These are phyloP conservation scores for Oplegnathus fasciatus DNA, from an alignment of 2,113 vertebrate genomes.

Conservation along the genomic window DNA sequence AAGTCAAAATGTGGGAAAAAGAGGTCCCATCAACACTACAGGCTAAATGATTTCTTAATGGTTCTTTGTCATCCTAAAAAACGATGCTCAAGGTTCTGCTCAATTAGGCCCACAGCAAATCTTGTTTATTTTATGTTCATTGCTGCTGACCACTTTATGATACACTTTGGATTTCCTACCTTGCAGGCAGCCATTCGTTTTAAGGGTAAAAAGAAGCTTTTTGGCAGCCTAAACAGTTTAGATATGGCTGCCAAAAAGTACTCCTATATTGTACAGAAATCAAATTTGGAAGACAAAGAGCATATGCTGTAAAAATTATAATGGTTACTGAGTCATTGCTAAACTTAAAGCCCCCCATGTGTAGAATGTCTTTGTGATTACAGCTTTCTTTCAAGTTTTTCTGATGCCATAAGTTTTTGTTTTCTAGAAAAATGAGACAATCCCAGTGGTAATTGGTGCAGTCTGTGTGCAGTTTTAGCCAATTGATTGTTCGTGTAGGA, in stretches of 20 bases:
- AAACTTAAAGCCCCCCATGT: neutral
- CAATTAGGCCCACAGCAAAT: neutral
- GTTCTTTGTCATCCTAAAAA: too few species aligned
- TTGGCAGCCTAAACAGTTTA: constrained; percentile 5
- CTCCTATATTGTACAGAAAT: neutral
- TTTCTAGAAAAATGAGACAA: neutral
- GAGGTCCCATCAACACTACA: too few species aligned
- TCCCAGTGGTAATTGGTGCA: neutral
- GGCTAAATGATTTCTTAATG: too few species aligned
- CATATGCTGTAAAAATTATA: neutral
- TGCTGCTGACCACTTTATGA: neutral
- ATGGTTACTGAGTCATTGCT: neutral
- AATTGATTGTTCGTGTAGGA: neutral
- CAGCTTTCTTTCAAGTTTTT: neutral
- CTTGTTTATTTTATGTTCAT: neutral
- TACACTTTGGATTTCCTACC: constrained; percentile 4
- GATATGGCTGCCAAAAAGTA: constrained; percentile 13
- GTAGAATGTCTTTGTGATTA: neutral
- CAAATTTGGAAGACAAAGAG: constrained; percentile 19
- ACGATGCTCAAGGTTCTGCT: too few species aligned
- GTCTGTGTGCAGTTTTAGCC: neutral
- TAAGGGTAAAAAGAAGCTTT: constrained; percentile 2
- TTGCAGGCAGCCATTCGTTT: constrained; percentile 1
- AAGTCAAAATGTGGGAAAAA: neutral
- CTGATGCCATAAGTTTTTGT: neutral